A percentile compares a stretch with the other conserved stretches of the same genome.
Evolutionary conservation across 2,888 invertebrate genomes (phyloP).

Genomic region (Schizaphis graminum): DNA sequence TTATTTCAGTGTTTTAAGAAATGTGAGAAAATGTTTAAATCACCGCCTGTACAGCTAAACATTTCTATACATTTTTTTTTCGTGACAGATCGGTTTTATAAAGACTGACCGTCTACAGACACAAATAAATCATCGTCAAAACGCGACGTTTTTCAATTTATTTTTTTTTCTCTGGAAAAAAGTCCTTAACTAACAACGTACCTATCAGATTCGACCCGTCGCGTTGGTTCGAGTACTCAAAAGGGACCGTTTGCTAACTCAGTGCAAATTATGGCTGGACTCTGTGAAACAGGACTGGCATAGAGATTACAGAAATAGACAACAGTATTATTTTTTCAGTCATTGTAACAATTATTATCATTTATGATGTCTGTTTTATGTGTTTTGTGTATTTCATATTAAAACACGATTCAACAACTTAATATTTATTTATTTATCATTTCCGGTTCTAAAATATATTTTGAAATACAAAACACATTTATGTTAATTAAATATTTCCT

Average conservation of each 20-base stretch:
- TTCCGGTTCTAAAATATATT: not conserved
- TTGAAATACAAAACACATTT: not conserved
- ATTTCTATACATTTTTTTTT: not conserved
- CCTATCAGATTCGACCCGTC: conserved; percentile 24
- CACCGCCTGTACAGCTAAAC: not conserved
- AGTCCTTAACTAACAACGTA: not conserved
- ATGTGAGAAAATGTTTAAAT: conserved; percentile 14
- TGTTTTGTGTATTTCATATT: not conserved
- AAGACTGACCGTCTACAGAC: conserved; percentile 17
- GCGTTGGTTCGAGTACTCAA: not conserved
- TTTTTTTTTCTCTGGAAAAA: not conserved
- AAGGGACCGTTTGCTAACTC: conserved; percentile 27
- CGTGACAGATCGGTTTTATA: conserved; percentile 26
- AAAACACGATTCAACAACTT: not conserved
- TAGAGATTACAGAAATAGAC: not conserved
- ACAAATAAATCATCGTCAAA: conserved; percentile 58
- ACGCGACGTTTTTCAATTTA: conserved; percentile 37
- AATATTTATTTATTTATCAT: not conserved
- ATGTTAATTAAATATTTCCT: not conserved
- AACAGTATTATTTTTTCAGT: not conserved
- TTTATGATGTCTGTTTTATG: not conserved
- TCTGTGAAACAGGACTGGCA: not conserved
- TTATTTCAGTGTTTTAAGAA: conserved; percentile 1
- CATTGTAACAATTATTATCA: not conserved
- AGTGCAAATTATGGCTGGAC: not conserved